A percentile compares a stretch with the other conserved stretches of the same genome.
Conservation (phyloP, 2,888 invertebrate genomes). For the Tridacna gigas region DNA sequence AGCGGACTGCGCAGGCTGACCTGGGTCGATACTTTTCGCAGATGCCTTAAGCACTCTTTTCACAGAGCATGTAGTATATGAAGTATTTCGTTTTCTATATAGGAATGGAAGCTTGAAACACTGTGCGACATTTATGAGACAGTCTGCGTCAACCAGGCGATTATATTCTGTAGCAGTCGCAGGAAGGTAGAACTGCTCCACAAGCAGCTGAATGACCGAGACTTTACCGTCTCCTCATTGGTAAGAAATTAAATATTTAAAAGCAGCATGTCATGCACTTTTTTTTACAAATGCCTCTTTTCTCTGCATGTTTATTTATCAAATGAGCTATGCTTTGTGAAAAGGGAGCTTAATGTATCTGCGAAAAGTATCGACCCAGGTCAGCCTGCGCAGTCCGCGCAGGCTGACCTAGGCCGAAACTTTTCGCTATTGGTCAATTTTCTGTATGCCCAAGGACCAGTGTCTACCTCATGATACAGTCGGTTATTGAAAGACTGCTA, state of each 20-base stretch:
- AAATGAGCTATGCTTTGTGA: neutral
- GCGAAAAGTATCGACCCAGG: neutral
- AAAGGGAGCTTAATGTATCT: neutral
- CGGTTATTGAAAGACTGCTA: no score
- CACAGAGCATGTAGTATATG: no score
- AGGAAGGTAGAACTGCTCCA: constrained; percentile 99
- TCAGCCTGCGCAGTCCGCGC: neutral
- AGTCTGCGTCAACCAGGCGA: constrained; percentile 98
- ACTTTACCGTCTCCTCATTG: constrained; percentile 99
- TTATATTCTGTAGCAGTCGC: constrained; percentile 99
- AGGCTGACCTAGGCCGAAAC: neutral
- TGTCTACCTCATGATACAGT: no score
- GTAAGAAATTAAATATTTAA: constrained; percentile 80
- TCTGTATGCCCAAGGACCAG: no score
- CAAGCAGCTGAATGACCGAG: constrained; percentile 95
- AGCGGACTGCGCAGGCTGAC: no score
- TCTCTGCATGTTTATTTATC: neutral
- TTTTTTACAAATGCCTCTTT: neutral
- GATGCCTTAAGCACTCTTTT: no score
- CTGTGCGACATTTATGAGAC: constrained; percentile 99
- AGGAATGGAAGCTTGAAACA: constrained; percentile 88
- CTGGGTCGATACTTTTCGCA: no score
- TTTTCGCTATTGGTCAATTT: no score
- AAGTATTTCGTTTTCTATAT: neutral
- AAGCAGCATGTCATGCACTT: neutral